These are phyloP conservation scores for Tribolium castaneum DNA, from an alignment of 1,140 invertebrate species.

Conservation along the genomic window DNA sequence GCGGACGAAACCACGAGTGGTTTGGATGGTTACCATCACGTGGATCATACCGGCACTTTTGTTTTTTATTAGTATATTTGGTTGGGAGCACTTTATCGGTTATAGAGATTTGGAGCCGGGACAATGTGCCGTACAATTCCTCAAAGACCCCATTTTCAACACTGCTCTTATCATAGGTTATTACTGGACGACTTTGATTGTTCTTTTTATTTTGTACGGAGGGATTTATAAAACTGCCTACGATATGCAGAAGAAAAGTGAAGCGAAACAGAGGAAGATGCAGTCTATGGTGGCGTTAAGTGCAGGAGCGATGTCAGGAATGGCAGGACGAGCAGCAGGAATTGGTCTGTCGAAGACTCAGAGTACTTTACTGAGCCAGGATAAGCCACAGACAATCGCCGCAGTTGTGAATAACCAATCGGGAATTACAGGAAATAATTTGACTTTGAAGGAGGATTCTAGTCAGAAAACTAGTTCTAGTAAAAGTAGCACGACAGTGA, in stretches of 20 bases:
- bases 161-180: slow-evolving; percentile 98
- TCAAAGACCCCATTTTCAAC: slow-evolving; percentile 98
- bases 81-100: slow-evolving; percentile 98
- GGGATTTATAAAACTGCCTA: slow-evolving; percentile 99
- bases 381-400: slow-evolving; percentile 68
- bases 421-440: slow-evolving; percentile 15
- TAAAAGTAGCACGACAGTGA: slow-evolving; percentile 70
- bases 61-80: slow-evolving; percentile 99
- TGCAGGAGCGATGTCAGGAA: slow-evolving; percentile 87
- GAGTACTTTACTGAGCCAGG: slow-evolving; percentile 76
- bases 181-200: slow-evolving; percentile 96
- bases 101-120: slow-evolving; percentile 87
- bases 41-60: slow-evolving; percentile 97
- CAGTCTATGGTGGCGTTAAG: slow-evolving; percentile 92
- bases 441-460: slow-evolving; percentile 63
- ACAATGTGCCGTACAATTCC: slow-evolving; percentile 97
- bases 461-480: slow-evolving; percentile 73
- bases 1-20: slow-evolving; percentile 93
- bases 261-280: slow-evolving; percentile 94
- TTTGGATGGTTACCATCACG: slow-evolving; percentile 95
- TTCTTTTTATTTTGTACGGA: slow-evolving; percentile 94
- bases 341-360: slow-evolving; percentile 85
- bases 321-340: slow-evolving; percentile 87
- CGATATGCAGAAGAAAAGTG: slow-evolving; percentile 97
- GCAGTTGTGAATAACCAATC: slow-evolving; percentile 35